Percentiles rank a stretch among this genome's conserved stretches.
These are phyloP conservation scores for Linnaemya tessellans DNA, from an alignment of 2,888 invertebrate genomes.

Conservation along the genomic window DNA sequence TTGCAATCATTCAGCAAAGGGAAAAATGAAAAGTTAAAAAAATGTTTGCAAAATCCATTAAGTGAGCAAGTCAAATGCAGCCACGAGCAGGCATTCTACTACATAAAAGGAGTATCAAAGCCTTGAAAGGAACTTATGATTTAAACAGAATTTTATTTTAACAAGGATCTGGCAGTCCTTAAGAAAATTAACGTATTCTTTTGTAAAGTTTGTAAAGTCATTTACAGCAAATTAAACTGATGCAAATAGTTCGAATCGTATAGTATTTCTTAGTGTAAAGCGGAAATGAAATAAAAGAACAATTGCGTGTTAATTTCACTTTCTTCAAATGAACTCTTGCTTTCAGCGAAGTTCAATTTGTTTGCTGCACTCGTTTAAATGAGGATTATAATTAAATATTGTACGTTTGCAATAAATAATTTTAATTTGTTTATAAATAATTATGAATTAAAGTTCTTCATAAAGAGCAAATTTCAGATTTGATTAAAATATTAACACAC, in stretches of 20 bases:
- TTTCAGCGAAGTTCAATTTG: not conserved
- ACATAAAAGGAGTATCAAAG: not conserved
- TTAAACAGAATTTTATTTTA: not conserved
- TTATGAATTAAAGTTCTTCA: not conserved
- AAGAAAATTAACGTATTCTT: not conserved
- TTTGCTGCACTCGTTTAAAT: too few species aligned
- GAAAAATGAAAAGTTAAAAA: not conserved
- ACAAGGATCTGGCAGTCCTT: not conserved
- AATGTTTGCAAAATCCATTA: not conserved
- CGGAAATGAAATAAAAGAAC: not conserved
- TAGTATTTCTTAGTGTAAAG: not conserved
- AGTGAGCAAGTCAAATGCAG: conserved; percentile 17
- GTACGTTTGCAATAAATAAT: not conserved
- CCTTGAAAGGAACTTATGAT: conserved; percentile 12
- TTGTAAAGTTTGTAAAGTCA: not conserved
- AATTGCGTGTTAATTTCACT: not conserved
- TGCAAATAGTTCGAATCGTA: not conserved
- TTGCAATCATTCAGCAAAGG: conserved; percentile 15
- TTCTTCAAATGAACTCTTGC: not conserved
- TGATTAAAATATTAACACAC: conserved; percentile 26
- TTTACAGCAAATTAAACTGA: too few species aligned
- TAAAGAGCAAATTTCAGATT: not conserved
- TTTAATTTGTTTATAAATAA: conserved; percentile 17
- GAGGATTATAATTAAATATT: not conserved
- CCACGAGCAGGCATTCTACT: not conserved